Conservation (phyloP, 2,888 invertebrate species). For the Invenusta paracnida region DNA sequence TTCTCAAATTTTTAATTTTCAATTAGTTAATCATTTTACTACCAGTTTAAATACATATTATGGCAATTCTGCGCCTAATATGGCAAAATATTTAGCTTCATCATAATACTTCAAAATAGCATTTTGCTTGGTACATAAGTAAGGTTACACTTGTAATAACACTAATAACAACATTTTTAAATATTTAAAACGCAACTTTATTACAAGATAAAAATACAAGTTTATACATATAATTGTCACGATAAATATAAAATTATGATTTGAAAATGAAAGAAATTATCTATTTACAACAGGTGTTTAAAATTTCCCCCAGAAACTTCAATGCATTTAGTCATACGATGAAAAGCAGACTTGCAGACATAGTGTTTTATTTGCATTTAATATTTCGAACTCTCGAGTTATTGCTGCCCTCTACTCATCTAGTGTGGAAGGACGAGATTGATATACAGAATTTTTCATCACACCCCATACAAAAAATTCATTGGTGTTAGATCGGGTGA, state of each 20-base stretch:
- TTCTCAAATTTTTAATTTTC: too few relatives aligned
- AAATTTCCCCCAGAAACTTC: constrained; percentile 12
- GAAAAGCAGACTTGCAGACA: constrained; percentile 25
- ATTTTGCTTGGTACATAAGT: constrained; percentile 10
- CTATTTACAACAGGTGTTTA: constrained; percentile 32
- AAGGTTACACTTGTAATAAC: constrained; percentile 23
- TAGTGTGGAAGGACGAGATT: background rate
- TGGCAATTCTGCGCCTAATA: too few relatives aligned
- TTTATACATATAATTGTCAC: constrained; percentile 21
- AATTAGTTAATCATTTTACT: too few relatives aligned
- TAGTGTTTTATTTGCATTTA: constrained; percentile 7
- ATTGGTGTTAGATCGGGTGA: constrained; percentile 24
- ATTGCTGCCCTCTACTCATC: background rate
- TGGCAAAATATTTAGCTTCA: too few relatives aligned
- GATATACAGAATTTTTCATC: background rate
- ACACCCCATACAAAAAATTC: constrained; percentile 3
- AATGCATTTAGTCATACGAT: constrained; percentile 30
- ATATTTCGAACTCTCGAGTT: background rate
- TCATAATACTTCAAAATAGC: too few relatives aligned
- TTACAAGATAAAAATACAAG: constrained; percentile 29
- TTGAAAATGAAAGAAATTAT: constrained; percentile 25
- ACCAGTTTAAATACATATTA: too few relatives aligned
- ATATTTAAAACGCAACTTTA: constrained; percentile 26
- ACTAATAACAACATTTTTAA: constrained; percentile 25
- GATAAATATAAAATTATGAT: constrained; percentile 26